phyloP scores from a whole-genome alignment of 2,797 vertebrate species.

The Sebastes steindachneri region DNA sequence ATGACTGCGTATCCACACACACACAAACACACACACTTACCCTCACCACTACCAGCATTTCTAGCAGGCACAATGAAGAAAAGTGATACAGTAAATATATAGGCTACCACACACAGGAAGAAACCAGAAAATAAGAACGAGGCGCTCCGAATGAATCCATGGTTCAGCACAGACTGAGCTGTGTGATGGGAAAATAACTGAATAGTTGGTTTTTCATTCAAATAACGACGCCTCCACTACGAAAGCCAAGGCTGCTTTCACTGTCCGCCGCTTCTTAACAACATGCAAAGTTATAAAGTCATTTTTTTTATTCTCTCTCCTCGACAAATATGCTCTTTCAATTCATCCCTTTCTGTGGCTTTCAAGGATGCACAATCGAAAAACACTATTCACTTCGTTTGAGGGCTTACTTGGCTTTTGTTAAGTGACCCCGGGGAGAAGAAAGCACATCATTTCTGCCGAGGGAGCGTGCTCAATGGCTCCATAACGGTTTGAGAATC shows the following conservation, averaged over 20 bases:
- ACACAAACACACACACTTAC: neutral
- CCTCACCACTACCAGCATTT: neutral
- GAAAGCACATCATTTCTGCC: neutral
- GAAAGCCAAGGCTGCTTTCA: slow-evolving; percentile 10
- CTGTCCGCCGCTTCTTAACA: neutral
- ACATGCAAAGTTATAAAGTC: neutral
- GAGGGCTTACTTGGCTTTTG: slow-evolving; percentile 16
- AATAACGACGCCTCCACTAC: neutral
- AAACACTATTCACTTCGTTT: neutral
- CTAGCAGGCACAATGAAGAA: neutral
- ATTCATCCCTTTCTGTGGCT: neutral
- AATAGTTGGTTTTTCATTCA: slow-evolving; percentile 1
- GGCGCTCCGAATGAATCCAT: neutral
- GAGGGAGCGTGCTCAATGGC: neutral
- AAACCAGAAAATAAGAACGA: neutral
- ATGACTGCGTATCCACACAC: neutral
- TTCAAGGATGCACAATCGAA: slow-evolving; percentile 21
- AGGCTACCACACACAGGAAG: neutral
- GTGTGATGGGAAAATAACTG: neutral
- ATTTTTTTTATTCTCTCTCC: slow-evolving; percentile 1
- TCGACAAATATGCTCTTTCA: neutral
- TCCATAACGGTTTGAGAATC: neutral
- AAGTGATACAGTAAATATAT: neutral
- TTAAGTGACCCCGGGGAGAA: slow-evolving; percentile 15
- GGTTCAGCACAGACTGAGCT: neutral